Conservation (phyloP, 2,888 invertebrate species). For the Pachliopta kotzebuea region DNA sequence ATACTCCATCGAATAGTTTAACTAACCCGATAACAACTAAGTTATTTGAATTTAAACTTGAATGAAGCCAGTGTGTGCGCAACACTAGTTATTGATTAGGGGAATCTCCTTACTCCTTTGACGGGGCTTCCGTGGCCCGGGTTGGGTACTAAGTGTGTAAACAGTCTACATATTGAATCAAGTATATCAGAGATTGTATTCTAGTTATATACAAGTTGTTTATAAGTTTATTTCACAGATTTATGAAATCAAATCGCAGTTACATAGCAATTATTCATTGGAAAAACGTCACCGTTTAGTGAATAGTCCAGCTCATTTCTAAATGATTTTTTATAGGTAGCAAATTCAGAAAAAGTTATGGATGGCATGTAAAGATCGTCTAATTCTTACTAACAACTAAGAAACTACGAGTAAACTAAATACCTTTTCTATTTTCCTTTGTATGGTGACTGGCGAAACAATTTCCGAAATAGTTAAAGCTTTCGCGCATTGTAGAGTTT, state of each 20-base stretch:
- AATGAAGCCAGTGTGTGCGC: neutral
- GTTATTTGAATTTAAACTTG: neutral
- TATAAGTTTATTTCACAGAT: neutral
- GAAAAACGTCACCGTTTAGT: too few relatives aligned
- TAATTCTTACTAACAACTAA: neutral
- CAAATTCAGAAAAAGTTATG: too few relatives aligned
- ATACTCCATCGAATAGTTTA: neutral
- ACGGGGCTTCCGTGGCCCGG: neutral
- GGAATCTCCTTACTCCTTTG: slow-evolving; percentile 2
- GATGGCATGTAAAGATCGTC: neutral
- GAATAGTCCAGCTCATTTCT: too few relatives aligned
- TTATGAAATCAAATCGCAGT: neutral
- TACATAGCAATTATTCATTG: too few relatives aligned
- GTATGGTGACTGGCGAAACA: slow-evolving; percentile 10
- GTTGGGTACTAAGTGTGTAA: neutral
- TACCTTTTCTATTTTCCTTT: slow-evolving; percentile 7
- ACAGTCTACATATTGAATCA: neutral
- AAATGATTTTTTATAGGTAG: too few relatives aligned
- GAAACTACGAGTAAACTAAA: neutral
- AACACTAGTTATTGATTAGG: neutral
- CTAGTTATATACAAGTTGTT: neutral
- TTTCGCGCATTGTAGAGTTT: slow-evolving; percentile 8
- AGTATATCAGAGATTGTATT: neutral
- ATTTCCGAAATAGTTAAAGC: slow-evolving; percentile 14
- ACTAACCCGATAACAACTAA: neutral